Evolutionary conservation across 2,888 invertebrate species (phyloP).

Genomic region (Mactromeris polynyma): DNA sequence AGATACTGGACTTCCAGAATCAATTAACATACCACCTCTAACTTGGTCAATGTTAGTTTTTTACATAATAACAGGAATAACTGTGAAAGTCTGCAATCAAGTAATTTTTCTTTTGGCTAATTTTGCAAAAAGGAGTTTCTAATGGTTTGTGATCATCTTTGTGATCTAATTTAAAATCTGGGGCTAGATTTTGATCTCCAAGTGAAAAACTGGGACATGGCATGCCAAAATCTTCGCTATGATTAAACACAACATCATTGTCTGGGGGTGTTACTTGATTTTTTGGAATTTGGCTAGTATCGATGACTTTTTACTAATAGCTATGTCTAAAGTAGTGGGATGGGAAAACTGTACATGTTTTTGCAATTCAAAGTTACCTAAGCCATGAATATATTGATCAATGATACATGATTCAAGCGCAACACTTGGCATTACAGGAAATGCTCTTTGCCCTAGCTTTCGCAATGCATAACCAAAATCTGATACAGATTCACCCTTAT

Average conservation of each 20-base stretch:
- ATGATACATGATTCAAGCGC: background rate
- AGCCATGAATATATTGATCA: conserved; percentile 36
- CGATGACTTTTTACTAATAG: conserved; percentile 15
- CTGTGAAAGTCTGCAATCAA: background rate
- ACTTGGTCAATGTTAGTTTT: background rate
- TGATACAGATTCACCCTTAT: too few species aligned
- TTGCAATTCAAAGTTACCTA: conserved; percentile 28
- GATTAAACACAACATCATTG: too few species aligned
- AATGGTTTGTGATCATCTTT: background rate
- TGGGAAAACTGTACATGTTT: conserved; percentile 35
- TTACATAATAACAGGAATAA: background rate
- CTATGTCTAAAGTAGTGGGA: background rate
- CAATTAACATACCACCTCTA: too few species aligned
- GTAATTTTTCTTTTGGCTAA: background rate
- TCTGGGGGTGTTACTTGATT: too few species aligned
- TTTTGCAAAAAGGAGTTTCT: background rate
- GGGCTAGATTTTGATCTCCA: too few species aligned
- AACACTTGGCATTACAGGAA: too few species aligned
- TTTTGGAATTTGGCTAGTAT: too few species aligned
- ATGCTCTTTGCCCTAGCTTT: too few species aligned
- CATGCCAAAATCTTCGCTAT: too few species aligned
- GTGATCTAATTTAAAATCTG: background rate
- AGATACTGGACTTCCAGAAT: background rate
- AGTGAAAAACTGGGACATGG: too few species aligned
- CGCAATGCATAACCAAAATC: too few species aligned